phyloP scores from a whole-genome alignment of 2,888 invertebrate species.

The Drosophila vallismaia region DNA sequence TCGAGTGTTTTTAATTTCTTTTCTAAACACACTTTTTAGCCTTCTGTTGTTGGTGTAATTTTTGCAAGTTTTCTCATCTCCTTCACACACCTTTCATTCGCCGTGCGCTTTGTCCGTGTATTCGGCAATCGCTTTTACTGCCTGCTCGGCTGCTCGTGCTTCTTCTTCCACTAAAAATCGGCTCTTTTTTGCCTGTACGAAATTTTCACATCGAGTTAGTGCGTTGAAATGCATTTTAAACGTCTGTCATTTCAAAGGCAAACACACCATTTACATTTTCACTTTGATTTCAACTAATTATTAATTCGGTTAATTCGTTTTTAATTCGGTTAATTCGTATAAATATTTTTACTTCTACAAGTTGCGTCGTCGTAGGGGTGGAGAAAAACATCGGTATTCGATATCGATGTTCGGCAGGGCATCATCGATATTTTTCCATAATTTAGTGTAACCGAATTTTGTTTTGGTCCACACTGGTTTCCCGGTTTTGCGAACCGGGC shows the following conservation, averaged over 20 bases:
- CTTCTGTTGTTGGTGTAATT: constrained; percentile 72
- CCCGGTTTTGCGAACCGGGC: too few species aligned
- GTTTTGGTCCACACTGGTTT: too few species aligned
- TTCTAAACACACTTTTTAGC: constrained; percentile 78
- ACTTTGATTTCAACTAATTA: constrained; percentile 42
- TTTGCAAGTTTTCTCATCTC: constrained; percentile 78
- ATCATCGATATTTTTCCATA: background rate
- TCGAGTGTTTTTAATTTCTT: constrained; percentile 77
- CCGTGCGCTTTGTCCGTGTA: constrained; percentile 71
- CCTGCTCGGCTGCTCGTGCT: constrained; percentile 62
- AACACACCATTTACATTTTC: constrained; percentile 57
- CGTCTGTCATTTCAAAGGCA: constrained; percentile 73
- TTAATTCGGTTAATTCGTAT: constrained; percentile 54
- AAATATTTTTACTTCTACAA: constrained; percentile 79
- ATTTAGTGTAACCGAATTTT: background rate
- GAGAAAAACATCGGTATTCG: constrained; percentile 1
- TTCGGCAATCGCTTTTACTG: constrained; percentile 76
- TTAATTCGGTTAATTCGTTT: constrained; percentile 52
- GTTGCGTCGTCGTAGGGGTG: constrained; percentile 56
- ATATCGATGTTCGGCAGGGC: background rate
- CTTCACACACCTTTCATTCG: constrained; percentile 75
- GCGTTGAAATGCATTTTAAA: constrained; percentile 79
- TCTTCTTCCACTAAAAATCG: constrained; percentile 75
- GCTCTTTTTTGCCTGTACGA: constrained; percentile 80
- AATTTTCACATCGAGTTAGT: constrained; percentile 78